Base-by-base conservation (phyloP, 2,113 vertebrate species). In the Tursiops truncatus region DNA sequence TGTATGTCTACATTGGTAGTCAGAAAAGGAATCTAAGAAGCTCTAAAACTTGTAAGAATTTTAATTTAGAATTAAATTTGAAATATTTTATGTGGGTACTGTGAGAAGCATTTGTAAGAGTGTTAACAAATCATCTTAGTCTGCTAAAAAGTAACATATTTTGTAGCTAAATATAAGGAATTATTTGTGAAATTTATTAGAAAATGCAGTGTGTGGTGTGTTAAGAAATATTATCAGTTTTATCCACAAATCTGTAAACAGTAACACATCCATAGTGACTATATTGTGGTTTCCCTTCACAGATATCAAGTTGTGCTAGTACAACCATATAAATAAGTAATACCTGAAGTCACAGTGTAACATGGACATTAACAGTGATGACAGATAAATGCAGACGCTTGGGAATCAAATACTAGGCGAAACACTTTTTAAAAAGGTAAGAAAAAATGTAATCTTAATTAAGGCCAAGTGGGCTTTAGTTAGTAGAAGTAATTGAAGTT, bases 361-460 rank as follows among this genome's bases (percentile, higher is more conserved):
- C 92, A 97, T 98, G 98, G 98, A 98, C 96, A 74, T 97, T 97
- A 91, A 89, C 95, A 96, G 3, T 97, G 95, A 71, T 98, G 97
- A 98, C 25, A 98, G 87, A 98, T 98, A 95, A 89, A 41, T 90
- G 79, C 97, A 98, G 88, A 76, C 2, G 94, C 82, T 87, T 97
- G 92, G 89, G 91, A 96, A 84, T 96, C 96, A 97, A 77, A 96
- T 93, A 60, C 97, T 98, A 60, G 95, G 91, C 60, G 94, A 97
- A 96, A 98, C 96, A 77, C 90, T 97, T 98, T 97, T 95, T 56
- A 97, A 96, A 97, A 96, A 98, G 98, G 98, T 98, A 98, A 98
- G 98, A 96, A 96, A 95, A 94, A 91, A 47, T 90, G 47, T 89
- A 63, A 84, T 89, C 47, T 81, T 83, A 88, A 95, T 92, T 86